Evolutionary conservation across 2,888 invertebrate species (phyloP).

Genomic region (Drosophila phalerata): DNA sequence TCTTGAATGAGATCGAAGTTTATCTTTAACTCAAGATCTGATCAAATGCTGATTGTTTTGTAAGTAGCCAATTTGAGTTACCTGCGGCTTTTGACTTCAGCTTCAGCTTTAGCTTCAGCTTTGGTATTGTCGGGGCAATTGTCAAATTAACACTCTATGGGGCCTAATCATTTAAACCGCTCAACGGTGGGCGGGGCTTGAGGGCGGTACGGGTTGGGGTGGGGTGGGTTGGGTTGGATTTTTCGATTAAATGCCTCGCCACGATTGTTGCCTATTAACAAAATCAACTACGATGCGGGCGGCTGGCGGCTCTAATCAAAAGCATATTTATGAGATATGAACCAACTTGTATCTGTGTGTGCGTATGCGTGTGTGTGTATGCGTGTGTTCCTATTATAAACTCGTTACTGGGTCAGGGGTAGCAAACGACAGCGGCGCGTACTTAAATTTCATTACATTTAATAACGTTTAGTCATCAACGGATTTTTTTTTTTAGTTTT

Average conservation of each 20-base stretch:
- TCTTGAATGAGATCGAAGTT: conserved; percentile 12
- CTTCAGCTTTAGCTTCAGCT: neutral
- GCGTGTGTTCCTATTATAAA: conserved; percentile 48
- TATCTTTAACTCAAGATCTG: conserved; percentile 14
- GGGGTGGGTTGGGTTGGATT: too few relatives aligned
- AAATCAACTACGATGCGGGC: conserved; percentile 67
- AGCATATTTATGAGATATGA: conserved; percentile 71
- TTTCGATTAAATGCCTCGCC: conserved; percentile 71
- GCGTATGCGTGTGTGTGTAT: neutral
- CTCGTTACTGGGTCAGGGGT: conserved; percentile 75
- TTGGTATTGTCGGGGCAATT: conserved; percentile 38
- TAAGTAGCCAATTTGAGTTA: conserved; percentile 37
- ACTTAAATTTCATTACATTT: conserved; percentile 76
- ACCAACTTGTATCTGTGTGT: conserved; percentile 8
- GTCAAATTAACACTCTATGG: conserved; percentile 52
- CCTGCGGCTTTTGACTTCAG: conserved; percentile 31
- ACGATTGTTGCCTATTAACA: conserved; percentile 75
- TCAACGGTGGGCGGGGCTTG: conserved; percentile 10
- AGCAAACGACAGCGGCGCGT: conserved; percentile 47
- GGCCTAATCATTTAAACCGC: conserved; percentile 34
- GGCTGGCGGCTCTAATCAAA: conserved; percentile 70
- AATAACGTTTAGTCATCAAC: conserved; percentile 76
- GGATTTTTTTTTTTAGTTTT: conserved; percentile 26
- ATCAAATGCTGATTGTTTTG: conserved; percentile 23
- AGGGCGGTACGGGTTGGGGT: conserved; percentile 13